Evolutionary conservation across 2,888 invertebrate genomes (phyloP), one percentile per base, ranked within the genome.

Genomic region (Eupeodes latifasciatus): DNA sequence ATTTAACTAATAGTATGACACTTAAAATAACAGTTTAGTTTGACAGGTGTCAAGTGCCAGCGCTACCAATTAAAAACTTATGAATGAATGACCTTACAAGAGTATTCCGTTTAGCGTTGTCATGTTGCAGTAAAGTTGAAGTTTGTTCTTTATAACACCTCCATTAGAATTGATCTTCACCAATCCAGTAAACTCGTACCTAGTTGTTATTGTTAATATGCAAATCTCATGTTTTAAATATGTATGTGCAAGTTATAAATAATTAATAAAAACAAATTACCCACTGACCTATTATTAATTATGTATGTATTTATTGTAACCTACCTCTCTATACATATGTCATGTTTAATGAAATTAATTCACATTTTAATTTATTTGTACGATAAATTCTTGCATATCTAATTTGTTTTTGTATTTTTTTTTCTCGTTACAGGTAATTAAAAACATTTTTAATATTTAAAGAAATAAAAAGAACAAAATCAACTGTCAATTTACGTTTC

Each of bases 401-500:
- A 61, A 84, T 80, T 79, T 78, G 36, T 57, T 67, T 64, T 76
- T 78, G 36, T 57, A 53, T 64, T 62, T 51, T 9, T 59, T 57
- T 47, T 55, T 27, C 16, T 81, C 76, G 27, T 87, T 87, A 4
- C 87, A 87, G 80, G 87, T 87, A 84, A 87, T 81, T 84, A 64
- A 72, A 27, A 84, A 12, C 14, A 47, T 64, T 44, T 9, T 19
- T 11, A 47, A 61, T 27, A 27, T 40, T 53, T 64, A 76, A 71
- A 53, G 55, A 81, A 67, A 77, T 27, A 34, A 10, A 79, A 71
- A 47, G 59, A 72, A 55, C 78, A 71, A 47, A 64, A 72, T 51
- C 78, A 69, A 72, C 76, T 57, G 76, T 34, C 71, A 69, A 36
- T 59, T 64, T 79, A 71, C 55, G 55, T 53, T 61, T 12, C n/a